Evolutionary conservation across 1,140 invertebrate species (phyloP).

Genomic region (Achatina immaculata): DNA sequence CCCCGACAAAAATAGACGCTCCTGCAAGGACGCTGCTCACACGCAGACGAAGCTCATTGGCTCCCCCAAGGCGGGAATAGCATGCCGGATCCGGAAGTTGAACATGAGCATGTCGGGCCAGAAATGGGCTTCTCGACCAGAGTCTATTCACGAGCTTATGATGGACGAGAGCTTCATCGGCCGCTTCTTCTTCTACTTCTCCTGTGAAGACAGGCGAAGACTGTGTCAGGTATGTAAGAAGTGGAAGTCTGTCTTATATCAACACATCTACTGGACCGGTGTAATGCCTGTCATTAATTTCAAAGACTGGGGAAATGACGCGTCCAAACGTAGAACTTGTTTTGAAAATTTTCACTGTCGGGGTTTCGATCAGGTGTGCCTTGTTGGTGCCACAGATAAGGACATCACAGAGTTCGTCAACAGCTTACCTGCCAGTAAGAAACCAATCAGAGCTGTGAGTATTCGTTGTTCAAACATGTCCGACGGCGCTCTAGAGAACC

Average conservation of each 20-base stretch:
- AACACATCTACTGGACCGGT: constrained; percentile 86
- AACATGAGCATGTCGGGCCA: constrained; percentile 59
- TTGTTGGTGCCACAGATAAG: constrained; percentile 88
- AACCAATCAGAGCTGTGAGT: constrained; percentile 85
- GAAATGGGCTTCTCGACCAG: constrained; percentile 53
- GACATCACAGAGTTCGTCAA: constrained; percentile 89
- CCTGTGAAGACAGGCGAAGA: constrained; percentile 80
- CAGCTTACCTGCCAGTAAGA: constrained; percentile 85
- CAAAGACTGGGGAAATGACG: constrained; percentile 76
- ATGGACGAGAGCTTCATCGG: constrained; percentile 86
- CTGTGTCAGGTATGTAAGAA: constrained; percentile 83
- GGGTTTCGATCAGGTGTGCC: constrained; percentile 86
- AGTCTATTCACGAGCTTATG: constrained; percentile 79
- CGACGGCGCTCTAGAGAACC: constrained; percentile 86
- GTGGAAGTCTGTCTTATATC: constrained; percentile 89
- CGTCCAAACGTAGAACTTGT: constrained; percentile 79
- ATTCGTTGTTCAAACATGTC: constrained; percentile 88
- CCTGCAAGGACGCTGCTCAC: constrained; percentile 44
- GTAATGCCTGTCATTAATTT: constrained; percentile 80
- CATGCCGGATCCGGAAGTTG: constrained; percentile 56
- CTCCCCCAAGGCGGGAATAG: constrained; percentile 62
- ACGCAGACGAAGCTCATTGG: constrained; percentile 51
- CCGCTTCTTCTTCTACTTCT: constrained; percentile 89
- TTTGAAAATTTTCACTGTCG: constrained; percentile 86
- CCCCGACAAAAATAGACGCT: constrained; percentile 35